These are phyloP conservation scores for Brienomyrus brachyistius DNA, from an alignment of 2,113 vertebrate genomes.

Conservation along the genomic window DNA sequence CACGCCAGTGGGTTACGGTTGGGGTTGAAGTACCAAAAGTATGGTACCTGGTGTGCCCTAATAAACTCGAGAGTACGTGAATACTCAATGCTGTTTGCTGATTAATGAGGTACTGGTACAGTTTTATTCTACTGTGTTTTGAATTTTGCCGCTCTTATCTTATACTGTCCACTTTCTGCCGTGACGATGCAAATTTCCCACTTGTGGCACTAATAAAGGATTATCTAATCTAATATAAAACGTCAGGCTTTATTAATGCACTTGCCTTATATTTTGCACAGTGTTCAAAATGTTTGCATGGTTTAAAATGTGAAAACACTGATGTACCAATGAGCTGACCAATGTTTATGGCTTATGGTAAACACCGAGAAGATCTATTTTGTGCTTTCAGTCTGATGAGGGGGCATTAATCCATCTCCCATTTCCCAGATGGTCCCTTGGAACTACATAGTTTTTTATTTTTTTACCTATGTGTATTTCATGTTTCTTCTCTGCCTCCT, in stretches of 20 bases:
- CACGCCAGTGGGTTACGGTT: not conserved
- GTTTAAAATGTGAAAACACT: not conserved
- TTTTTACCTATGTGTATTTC: not conserved
- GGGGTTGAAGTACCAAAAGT: not conserved
- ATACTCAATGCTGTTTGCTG: not conserved
- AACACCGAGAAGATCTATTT: not conserved
- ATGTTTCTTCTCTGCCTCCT: not conserved
- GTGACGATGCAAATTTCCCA: too few species aligned
- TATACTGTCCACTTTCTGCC: too few species aligned
- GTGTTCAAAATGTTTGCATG: not conserved
- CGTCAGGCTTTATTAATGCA: not conserved
- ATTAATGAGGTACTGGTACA: not conserved
- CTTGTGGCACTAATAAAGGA: too few species aligned
- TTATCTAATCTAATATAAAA: not conserved
- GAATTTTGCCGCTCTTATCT: too few species aligned
- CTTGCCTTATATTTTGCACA: not conserved
- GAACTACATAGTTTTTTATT: not conserved
- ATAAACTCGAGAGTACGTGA: not conserved
- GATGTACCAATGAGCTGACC: not conserved
- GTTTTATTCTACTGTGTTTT: too few species aligned
- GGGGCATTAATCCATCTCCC: not conserved
- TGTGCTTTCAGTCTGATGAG: not conserved
- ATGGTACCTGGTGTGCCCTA: not conserved
- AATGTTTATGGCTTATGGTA: not conserved
- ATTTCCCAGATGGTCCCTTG: not conserved